Evolutionary conservation across 2,888 invertebrate genomes (phyloP).

Genomic region (Plemyria rubiginata): DNA sequence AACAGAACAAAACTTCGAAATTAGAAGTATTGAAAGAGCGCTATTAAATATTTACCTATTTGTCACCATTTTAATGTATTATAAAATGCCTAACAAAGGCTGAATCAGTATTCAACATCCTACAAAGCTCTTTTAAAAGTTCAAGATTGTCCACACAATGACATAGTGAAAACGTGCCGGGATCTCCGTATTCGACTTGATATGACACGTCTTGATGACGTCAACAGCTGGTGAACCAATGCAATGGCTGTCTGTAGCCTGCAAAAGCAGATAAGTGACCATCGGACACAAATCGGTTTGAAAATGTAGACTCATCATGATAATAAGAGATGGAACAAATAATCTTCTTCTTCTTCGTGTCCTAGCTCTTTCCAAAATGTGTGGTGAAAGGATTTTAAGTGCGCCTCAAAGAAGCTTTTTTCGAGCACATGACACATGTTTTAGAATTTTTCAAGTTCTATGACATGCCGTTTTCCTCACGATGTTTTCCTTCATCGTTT

Average conservation of each 20-base stretch:
- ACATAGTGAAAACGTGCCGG: conserved; percentile 27
- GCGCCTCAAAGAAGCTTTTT: no score
- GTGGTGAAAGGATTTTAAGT: no score
- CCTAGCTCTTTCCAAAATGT: no score
- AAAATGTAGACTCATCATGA: background rate
- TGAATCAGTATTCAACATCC: conserved; percentile 11
- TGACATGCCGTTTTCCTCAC: no score
- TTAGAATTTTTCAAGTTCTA: no score
- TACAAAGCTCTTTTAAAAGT: conserved; percentile 9
- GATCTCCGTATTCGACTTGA: conserved; percentile 27
- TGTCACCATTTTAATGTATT: background rate
- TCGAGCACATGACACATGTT: no score
- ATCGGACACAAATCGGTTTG: background rate
- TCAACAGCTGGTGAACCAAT: conserved; percentile 30
- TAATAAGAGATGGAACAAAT: background rate
- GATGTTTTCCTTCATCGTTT: no score
- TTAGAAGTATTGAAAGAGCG: no score
- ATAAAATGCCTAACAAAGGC: background rate
- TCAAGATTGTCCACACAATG: conserved; percentile 17
- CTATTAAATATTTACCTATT: background rate
- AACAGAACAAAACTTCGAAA: no score
- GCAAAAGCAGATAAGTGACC: conserved; percentile 20
- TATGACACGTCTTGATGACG: conserved; percentile 32
- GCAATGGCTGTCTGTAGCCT: conserved; percentile 31
- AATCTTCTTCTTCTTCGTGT: no score